Evolutionary conservation across 2,797 vertebrate species (phyloP), one percentile per base, ranked within the genome.

Genomic region (Chiroxiphia lanceolata): DNA sequence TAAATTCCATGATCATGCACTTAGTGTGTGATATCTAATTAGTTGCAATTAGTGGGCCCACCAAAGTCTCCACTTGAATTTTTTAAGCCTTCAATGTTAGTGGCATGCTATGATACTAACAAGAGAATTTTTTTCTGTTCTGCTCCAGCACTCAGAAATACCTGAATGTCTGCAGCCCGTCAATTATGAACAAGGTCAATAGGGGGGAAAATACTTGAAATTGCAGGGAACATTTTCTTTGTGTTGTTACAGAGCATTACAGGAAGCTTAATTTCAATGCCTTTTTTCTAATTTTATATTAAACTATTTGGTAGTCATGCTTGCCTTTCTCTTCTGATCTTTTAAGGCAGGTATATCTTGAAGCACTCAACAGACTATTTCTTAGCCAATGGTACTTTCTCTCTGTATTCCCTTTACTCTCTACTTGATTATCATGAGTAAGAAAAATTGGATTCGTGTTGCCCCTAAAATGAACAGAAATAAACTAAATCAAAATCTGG

Each of bases 141-240:
- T 84, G 4, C 36, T 87, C 19, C 42, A 36, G 92, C 5, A 1
- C 15, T 86, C 45, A 75, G 64, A 80, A 87, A 83, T 68, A 53
- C 33, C 29, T 69, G 16, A 47, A n/a, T 25, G 11, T 63, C 85
- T 92, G 47, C 29, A 63, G 25, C 27, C 81, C 13, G 64, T 77
- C 0, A 0, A 42, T 75, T 82, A 76, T 11, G 11, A 84, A 27
- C 1, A 5, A 78, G 50, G 38, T 81, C 53, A 83, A 1, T 4
- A 10, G 12, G 6, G 11, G 10, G 17, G 4, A 2, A 79, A 78
- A 26, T 42, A 27, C 63, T 61, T 83, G 33, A 83, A 88, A 82
- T 56, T 56, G 13, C n/a, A 61, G 56, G 36, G 31, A 80, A 56
- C 18, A 2, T 75, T 77, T 80, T 42, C 71, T 83, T 76, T 78